Conservation (phyloP, 1,140 invertebrate genomes). For the Drosophila grimshawi region DNA sequence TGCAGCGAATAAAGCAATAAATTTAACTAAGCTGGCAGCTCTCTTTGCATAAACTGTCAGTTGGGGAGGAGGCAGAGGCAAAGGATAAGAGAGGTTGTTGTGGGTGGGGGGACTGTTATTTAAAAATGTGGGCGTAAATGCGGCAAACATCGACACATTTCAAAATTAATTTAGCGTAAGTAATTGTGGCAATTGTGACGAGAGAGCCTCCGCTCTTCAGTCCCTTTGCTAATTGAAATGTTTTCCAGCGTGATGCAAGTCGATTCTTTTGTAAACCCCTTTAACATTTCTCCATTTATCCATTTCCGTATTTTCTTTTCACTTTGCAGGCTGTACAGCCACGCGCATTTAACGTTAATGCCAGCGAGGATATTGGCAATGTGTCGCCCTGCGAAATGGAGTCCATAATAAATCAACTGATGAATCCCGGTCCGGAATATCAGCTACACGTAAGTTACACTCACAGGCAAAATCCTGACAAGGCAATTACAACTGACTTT, state of each 20-base stretch:
- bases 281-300: conserved; percentile 15
- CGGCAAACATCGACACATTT: conserved; percentile 63
- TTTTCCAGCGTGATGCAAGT: conserved; percentile 27
- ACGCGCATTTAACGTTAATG: conserved; percentile 56
- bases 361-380: conserved; percentile 68
- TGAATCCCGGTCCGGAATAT: conserved; percentile 80
- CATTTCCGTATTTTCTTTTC: not conserved
- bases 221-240: conserved; percentile 43
- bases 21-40: conserved; percentile 16
- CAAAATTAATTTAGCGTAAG: conserved; percentile 62
- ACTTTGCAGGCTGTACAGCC: conserved; percentile 65
- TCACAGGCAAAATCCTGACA: conserved; percentile 27
- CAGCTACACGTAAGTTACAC: conserved; percentile 78
- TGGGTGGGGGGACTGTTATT: not conserved
- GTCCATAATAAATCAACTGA: conserved; percentile 80
- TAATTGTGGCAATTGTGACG: conserved; percentile 57
- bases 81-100: too few relatives aligned
- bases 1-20: conserved; percentile 57
- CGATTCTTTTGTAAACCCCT: conserved; percentile 5
- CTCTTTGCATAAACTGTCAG: not conserved
- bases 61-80: not conserved
- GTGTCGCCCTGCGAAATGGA: conserved; percentile 81
- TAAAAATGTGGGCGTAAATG: conserved; percentile 17
- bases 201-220: not conserved
- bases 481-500: conserved; percentile 15